Conservation (phyloP, 2,888 invertebrate species). For the Itoplectis maculator region DNA sequence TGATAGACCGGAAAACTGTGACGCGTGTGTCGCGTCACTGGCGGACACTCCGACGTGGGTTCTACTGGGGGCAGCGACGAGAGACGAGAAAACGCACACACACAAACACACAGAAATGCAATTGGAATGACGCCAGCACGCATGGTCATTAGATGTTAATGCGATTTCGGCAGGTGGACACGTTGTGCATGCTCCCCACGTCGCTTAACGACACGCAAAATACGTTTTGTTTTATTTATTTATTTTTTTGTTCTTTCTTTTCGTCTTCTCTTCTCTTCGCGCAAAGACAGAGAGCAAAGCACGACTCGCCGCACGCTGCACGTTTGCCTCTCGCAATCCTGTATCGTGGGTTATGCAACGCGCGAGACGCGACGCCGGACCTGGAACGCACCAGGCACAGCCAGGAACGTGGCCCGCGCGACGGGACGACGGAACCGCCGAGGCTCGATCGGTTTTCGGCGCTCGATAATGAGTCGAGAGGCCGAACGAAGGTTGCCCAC, state of each 20-base stretch:
- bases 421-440: neutral
- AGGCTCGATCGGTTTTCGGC: constrained; percentile 5
- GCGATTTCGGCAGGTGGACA: constrained; percentile 63
- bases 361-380: constrained; percentile 9
- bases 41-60: constrained; percentile 48
- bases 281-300: constrained; percentile 29
- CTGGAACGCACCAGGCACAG: neutral
- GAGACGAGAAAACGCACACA: constrained; percentile 17
- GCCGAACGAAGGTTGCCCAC: neutral
- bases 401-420: neutral
- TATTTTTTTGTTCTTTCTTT: neutral
- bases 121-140: constrained; percentile 75
- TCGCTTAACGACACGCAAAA: constrained; percentile 69
- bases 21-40: constrained; percentile 25
- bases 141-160: constrained; percentile 71
- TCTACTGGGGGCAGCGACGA: constrained; percentile 27
- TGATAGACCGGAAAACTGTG: neutral
- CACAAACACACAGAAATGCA: constrained; percentile 70
- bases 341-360: constrained; percentile 20
- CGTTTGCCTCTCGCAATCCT: constrained; percentile 33
- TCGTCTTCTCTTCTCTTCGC: neutral
- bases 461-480: constrained; percentile 9
- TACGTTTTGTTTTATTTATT: too few species aligned
- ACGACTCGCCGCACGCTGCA: constrained; percentile 66
- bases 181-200: constrained; percentile 72